These are phyloP conservation scores for Rhinoraja longicauda DNA, from an alignment of 2,797 vertebrate genomes.

Conservation along the genomic window DNA sequence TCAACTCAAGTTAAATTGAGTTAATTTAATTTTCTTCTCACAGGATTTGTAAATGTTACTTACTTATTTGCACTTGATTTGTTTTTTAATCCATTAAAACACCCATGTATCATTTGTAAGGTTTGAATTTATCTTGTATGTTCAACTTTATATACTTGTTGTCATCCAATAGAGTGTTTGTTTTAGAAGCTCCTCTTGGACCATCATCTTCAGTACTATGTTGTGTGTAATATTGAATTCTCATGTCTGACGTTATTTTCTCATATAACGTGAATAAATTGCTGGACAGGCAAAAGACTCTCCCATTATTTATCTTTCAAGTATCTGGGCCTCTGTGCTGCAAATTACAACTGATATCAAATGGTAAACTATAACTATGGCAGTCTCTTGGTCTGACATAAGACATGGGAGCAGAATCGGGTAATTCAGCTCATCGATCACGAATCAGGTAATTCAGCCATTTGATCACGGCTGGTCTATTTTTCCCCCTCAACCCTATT, in stretches of 20 bases:
- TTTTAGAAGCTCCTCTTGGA: not conserved
- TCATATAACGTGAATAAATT: not conserved
- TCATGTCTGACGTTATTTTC: no score
- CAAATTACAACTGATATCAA: not conserved
- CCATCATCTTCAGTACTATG: not conserved
- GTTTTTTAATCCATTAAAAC: no score
- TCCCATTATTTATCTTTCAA: not conserved
- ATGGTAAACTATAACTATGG: not conserved
- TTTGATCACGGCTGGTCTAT: no score
- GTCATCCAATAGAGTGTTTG: not conserved
- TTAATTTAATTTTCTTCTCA: no score
- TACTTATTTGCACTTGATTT: no score
- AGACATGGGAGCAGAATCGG: no score
- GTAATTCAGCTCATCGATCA: no score
- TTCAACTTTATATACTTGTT: not conserved
- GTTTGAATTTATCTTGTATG: not conserved
- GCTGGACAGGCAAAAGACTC: not conserved
- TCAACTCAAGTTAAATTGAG: no score
- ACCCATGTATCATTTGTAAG: not conserved
- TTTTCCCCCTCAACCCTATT: no score
- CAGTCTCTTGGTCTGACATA: not conserved
- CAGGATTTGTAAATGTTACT: no score
- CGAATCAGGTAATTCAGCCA: no score
- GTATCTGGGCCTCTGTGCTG: not conserved
- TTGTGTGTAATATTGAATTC: not conserved